Conservation (phyloP, 2,113 vertebrate genomes). For the Smithornis capensis region DNA sequence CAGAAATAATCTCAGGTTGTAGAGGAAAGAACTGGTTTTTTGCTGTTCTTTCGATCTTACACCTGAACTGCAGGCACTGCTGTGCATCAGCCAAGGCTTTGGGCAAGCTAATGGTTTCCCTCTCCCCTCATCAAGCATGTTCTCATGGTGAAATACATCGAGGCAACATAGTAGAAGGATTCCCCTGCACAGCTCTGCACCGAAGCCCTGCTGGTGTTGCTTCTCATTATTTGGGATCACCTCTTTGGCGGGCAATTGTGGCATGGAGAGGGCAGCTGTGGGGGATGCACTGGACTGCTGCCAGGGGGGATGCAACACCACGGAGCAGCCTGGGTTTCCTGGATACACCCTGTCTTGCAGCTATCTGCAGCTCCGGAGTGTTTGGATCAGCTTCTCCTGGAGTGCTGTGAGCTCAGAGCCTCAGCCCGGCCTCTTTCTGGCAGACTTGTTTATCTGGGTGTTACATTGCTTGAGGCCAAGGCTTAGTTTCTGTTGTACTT, state of each 20-base stretch:
- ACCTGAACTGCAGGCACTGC: not conserved
- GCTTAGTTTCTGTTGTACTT: constrained; percentile 68
- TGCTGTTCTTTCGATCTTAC: not conserved
- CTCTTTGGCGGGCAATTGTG: not conserved
- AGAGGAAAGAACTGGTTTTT: not conserved
- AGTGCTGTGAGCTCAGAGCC: not conserved
- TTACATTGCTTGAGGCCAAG: constrained; percentile 60
- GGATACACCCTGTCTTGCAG: constrained; percentile 48
- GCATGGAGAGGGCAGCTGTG: not conserved
- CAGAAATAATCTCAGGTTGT: not conserved
- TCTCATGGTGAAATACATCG: rapidly evolving
- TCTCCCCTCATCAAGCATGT: rapidly evolving
- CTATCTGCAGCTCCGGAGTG: not conserved
- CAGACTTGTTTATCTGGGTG: constrained; percentile 66
- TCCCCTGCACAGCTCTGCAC: not conserved
- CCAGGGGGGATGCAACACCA: not conserved
- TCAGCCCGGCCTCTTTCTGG: constrained; percentile 47
- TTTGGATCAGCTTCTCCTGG: not conserved
- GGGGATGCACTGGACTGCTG: not conserved
- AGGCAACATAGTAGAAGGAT: not conserved
- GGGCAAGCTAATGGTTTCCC: not conserved
- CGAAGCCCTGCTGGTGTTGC: rapidly evolving
- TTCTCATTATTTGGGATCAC: not conserved
- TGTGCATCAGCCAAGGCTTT: not conserved
- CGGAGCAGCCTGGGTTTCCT: constrained; percentile 19